Base-by-base conservation (phyloP, 2,888 invertebrate genomes). In the Napeogenes sylphis region DNA sequence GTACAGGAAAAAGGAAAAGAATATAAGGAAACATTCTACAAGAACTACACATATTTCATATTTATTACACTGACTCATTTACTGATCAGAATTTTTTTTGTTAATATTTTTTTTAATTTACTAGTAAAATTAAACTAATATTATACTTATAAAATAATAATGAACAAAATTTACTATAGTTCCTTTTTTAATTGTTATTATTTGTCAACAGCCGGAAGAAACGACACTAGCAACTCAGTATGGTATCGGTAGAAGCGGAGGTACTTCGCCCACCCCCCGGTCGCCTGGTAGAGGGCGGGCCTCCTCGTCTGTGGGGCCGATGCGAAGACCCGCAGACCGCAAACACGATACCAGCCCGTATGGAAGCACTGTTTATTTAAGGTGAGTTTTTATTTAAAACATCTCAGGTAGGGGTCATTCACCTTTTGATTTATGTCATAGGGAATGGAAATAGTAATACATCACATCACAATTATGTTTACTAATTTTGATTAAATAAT, bases 301-400 rank as follows among this genome's bases (percentile, higher is more conserved):
- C 32, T 86, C 90, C 12, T 87, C 89, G 4, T 87, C 89, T 0
- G 93, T 93, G 32, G 96, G 96, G 0, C 96, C 96, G 1, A 96
- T 96, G 92, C 91, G 96, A 59, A 87, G 96, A 56, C 95, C 95
- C 2, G 94, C 94, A 53, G 96, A 96, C 74, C 92, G 96, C 63
- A 94, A 94, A 75, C 94, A 95, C 75, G 96, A 96, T 84, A 95
- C 95, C 58, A 96, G 96, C 68, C 97, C 96, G 0, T 97, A 97
- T 75, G 94, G 95, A 76, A 94, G 94, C 76, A 93, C 91, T 46
- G 92, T 92, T n/a, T 94, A 94, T 81, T 84, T 93, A 66, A 91
- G 91, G 91, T 90, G 71, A 62, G 65, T 38, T 51, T 51, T 51
- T 30, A 47, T 45, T n/a, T 6, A 32, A 10, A 21, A 38, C 33